Conservation (phyloP, 2,888 invertebrate species). For the Acrobasis consociella region DNA sequence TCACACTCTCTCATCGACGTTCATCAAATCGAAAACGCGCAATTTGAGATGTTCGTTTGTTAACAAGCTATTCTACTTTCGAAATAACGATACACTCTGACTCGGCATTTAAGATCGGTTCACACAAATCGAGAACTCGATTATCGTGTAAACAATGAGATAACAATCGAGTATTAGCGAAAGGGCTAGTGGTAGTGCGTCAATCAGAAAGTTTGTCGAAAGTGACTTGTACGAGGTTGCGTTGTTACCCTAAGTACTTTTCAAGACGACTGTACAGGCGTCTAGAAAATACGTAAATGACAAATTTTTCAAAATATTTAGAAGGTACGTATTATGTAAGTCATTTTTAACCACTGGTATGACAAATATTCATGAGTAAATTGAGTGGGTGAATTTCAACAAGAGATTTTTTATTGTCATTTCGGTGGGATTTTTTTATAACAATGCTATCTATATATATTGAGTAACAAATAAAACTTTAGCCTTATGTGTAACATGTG, state of each 20-base stretch:
- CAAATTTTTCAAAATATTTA: too few species aligned
- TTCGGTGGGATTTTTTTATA: too few species aligned
- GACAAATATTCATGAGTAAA: too few species aligned
- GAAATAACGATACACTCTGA: conserved; percentile 13
- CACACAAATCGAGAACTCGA: conserved; percentile 21
- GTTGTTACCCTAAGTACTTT: neutral
- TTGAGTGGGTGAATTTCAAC: too few species aligned
- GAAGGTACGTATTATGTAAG: too few species aligned
- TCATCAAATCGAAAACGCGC: conserved; percentile 2
- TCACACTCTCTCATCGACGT: neutral
- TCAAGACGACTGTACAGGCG: neutral
- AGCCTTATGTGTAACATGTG: too few species aligned
- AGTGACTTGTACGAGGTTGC: conserved; percentile 38
- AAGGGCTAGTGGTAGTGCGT: conserved; percentile 62
- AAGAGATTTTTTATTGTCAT: too few species aligned
- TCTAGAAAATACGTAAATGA: too few species aligned
- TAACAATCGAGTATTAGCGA: conserved; percentile 61
- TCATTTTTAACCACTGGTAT: too few species aligned
- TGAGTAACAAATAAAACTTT: too few species aligned
- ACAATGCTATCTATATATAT: too few species aligned
- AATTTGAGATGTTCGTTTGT: conserved; percentile 3
- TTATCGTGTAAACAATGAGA: conserved; percentile 57
- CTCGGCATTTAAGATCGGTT: conserved; percentile 11
- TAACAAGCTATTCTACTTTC: conserved; percentile 15
- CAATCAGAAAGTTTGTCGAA: conserved; percentile 62